Conservation (phyloP, 2,888 invertebrate genomes). For the Troglohyphantes excavatus region DNA sequence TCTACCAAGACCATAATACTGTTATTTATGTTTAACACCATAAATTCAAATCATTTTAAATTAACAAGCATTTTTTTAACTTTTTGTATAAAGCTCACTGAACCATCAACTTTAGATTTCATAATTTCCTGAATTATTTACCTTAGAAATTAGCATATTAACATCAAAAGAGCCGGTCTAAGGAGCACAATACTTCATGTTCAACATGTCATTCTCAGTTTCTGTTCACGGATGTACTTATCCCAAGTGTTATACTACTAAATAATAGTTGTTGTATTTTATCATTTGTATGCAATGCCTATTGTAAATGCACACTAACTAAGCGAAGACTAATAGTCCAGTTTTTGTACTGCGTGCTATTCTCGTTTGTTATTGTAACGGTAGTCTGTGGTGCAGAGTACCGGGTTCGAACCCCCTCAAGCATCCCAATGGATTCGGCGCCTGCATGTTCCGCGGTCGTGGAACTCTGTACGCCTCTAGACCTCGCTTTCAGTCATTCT, state of each 20-base stretch:
- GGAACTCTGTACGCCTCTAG: conserved; percentile 56
- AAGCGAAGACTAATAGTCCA: background rate
- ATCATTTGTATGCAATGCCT: background rate
- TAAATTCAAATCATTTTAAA: too few species aligned
- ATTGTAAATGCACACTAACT: background rate
- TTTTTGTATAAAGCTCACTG: too few species aligned
- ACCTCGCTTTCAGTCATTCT: conserved; percentile 71
- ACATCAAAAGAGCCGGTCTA: too few species aligned
- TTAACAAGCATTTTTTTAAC: too few species aligned
- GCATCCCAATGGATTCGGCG: conserved; percentile 7
- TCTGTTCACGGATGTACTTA: background rate
- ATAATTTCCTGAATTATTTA: too few species aligned
- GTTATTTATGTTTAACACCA: too few species aligned
- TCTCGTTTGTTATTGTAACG: background rate
- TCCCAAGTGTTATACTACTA: too few species aligned
- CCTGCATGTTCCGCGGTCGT: conserved; percentile 15
- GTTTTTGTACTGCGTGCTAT: background rate
- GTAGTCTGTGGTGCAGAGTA: background rate
- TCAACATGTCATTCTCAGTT: background rate
- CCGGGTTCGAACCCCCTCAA: background rate
- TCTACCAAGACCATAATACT: too few species aligned
- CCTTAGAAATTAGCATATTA: too few species aligned
- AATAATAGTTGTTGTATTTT: background rate
- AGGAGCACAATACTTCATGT: too few species aligned
- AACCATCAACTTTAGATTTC: too few species aligned